phyloP scores from a whole-genome alignment of 2,888 invertebrate genomes.

The Neuroscelio doddi region DNA sequence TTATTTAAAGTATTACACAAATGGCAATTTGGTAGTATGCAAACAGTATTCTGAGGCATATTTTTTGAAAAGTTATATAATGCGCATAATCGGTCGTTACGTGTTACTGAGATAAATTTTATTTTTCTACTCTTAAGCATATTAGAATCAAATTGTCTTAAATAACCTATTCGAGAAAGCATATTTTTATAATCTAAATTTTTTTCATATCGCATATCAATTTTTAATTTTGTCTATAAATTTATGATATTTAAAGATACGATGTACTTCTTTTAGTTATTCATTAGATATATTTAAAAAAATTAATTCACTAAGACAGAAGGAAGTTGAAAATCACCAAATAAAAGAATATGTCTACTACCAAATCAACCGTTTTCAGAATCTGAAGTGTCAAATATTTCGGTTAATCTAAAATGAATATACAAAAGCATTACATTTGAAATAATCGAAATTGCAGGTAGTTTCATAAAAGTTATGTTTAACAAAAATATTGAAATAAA shows the following conservation, averaged over 20 bases:
- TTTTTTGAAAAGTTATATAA: slow-evolving; percentile 44
- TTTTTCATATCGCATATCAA: slow-evolving; percentile 49
- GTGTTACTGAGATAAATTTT: slow-evolving; percentile 8
- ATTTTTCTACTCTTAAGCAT: slow-evolving; percentile 26
- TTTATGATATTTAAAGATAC: background rate
- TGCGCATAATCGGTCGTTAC: slow-evolving; percentile 44
- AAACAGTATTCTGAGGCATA: slow-evolving; percentile 50
- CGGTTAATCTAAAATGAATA: slow-evolving; percentile 51
- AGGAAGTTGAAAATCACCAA: slow-evolving; percentile 58
- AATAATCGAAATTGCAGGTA: slow-evolving; percentile 23
- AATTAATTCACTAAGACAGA: too few relatives aligned
- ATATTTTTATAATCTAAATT: slow-evolving; percentile 45
- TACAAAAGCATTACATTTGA: slow-evolving; percentile 50
- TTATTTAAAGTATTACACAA: slow-evolving; percentile 38
- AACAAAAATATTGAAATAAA: too few relatives aligned
- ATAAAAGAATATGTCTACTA: slow-evolving; percentile 52
- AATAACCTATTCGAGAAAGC: too few relatives aligned
- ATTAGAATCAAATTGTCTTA: slow-evolving; percentile 3
- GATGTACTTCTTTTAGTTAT: background rate
- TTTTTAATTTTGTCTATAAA: slow-evolving; percentile 43
- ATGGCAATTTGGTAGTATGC: slow-evolving; percentile 48
- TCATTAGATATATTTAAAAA: too few relatives aligned
- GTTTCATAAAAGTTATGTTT: too few relatives aligned
- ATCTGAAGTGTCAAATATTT: slow-evolving; percentile 55
- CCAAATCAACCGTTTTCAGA: slow-evolving; percentile 57